Base-by-base conservation (phyloP, 2,113 vertebrate species). In the Gila orcuttii region DNA sequence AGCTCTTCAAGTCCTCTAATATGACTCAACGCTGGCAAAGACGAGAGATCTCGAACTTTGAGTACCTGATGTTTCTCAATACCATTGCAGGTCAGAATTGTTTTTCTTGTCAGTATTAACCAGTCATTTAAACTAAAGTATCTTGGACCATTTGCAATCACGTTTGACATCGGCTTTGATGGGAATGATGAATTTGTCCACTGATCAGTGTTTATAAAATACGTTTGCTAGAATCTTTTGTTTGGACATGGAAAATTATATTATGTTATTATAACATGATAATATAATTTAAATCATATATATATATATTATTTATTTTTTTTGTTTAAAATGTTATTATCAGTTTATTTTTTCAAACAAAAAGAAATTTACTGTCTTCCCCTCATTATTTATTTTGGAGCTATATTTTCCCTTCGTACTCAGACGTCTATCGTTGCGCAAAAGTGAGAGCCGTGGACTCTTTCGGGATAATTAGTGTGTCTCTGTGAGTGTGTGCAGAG, bases 1-100 rank as follows among this genome's bases (percentile, higher is more conserved):
- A 99, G 92, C 97, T 99, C 92, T 99, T 99, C 94, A 99, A 99
- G 91, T 98, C 98, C 75, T 99, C 98, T 90, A 99, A 99, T 93
- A 99, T 99, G 98, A 99, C 98, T 91, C 98, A 99, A 92, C 97
- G 97, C 87, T 99, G 98, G 98, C 98, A 99, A 93, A 94, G 98
- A 91, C 94, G 98, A 77, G 98, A 99, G 91, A 99, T 99, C 90
- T 99, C 98, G 82, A 99, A 99, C 95, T 99, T 99, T 83, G 98
- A 99, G 92, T 99, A 99, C 91, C 94, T 99, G 93, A 99, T 99
- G 96, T 99, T 99, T 92, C 97, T 99, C 89, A 99, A 99, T 92
- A 99, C 98, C 71, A 98, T 99, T 84, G 95, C 98, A 95, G 98
- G 98, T 99, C 94, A 94, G 87, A 21, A 36, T 2, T n/a, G 15